Conservation (phyloP, 2,797 vertebrate species). For the Melanogrammus aeglefinus region DNA sequence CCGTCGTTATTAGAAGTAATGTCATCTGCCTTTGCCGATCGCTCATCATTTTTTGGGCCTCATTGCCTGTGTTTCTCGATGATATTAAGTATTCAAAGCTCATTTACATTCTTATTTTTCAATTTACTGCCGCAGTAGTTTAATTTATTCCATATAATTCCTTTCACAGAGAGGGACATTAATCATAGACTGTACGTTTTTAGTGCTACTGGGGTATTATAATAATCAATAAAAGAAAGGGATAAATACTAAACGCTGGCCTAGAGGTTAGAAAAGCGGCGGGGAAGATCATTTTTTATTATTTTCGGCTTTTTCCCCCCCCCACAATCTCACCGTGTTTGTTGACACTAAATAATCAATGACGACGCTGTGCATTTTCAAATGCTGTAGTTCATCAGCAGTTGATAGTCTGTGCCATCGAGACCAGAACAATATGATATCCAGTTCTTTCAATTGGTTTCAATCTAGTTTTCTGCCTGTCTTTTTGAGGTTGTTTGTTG, state of each 20-base stretch:
- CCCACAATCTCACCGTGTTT: constrained; percentile 45
- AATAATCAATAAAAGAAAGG: constrained; percentile 75
- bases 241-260: constrained; percentile 60
- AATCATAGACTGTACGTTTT: constrained; percentile 92
- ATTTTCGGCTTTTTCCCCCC: constrained; percentile 38
- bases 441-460: constrained; percentile 65
- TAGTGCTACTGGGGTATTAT: constrained; percentile 82
- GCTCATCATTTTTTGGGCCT: constrained; percentile 74
- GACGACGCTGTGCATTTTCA: neutral
- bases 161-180: constrained; percentile 93
- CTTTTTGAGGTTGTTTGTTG: neutral
- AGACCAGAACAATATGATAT: constrained; percentile 43
- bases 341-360: constrained; percentile 58
- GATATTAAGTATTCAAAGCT: constrained; percentile 95
- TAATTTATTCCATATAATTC: constrained; percentile 97
- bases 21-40: constrained; percentile 69
- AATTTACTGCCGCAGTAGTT: constrained; percentile 97
- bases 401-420: neutral
- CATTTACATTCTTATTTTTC: constrained; percentile 97
- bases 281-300: constrained; percentile 41
- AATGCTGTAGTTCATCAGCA: neutral
- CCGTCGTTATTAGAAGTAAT: constrained; percentile 58
- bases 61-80: constrained; percentile 79
- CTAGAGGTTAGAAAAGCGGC: constrained; percentile 47
- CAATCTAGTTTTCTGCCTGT: neutral